These are phyloP conservation scores for Xestia ashworthii DNA, from an alignment of 2,888 invertebrate genomes.

Conservation along the genomic window DNA sequence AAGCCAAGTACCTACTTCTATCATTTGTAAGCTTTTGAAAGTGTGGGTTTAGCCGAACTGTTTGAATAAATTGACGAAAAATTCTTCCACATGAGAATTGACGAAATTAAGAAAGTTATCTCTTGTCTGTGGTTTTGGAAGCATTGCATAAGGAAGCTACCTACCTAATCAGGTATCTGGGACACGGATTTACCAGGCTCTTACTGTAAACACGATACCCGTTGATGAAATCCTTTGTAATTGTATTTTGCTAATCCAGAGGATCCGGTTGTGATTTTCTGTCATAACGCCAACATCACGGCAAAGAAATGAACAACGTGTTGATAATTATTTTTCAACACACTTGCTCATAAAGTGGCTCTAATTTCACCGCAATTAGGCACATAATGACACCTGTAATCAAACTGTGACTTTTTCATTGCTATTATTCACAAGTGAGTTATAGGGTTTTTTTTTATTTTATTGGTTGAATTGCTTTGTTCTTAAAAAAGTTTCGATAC, in stretches of 20 bases:
- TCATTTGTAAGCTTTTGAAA: neutral
- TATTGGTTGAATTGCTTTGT: too few relatives aligned
- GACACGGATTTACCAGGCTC: constrained; percentile 33
- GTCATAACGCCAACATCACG: neutral
- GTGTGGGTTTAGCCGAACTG: neutral
- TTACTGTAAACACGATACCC: constrained; percentile 38
- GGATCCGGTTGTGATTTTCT: constrained; percentile 15
- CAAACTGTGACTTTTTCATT: too few relatives aligned
- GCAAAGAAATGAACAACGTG: too few relatives aligned
- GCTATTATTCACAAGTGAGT: too few relatives aligned
- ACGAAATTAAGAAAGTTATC: constrained; percentile 35
- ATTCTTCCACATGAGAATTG: neutral
- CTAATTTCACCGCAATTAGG: too few relatives aligned
- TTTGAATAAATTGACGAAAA: neutral
- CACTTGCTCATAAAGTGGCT: too few relatives aligned
- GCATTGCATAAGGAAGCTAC: constrained; percentile 15
- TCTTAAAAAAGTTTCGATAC: too few relatives aligned
- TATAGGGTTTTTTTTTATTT: too few relatives aligned
- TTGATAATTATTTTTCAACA: too few relatives aligned
- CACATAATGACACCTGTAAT: too few relatives aligned
- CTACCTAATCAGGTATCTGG: constrained; percentile 11
- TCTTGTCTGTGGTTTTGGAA: constrained; percentile 35
- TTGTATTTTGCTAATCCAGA: constrained; percentile 40
- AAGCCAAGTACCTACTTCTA: neutral
- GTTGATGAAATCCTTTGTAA: constrained; percentile 47